Conservation (phyloP, 2,888 invertebrate genomes). For the Phorcus lineatus region DNA sequence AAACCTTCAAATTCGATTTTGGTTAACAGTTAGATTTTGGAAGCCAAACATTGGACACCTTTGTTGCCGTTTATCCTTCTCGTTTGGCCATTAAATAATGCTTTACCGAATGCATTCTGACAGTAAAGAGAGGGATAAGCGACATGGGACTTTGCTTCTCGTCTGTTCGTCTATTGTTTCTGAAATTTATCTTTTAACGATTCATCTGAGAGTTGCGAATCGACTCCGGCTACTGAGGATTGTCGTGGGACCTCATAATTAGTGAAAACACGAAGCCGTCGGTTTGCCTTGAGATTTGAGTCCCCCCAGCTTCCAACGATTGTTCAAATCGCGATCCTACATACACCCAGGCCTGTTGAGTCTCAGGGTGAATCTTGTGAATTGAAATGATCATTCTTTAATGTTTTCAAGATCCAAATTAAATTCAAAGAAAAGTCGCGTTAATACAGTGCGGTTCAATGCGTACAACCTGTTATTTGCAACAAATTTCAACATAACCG, state of each 20-base stretch:
- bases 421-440: too few relatives aligned
- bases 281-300: background rate
- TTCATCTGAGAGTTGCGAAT: background rate
- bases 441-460: too few relatives aligned
- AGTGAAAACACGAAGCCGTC: background rate
- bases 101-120: background rate
- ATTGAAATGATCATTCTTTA: too few relatives aligned
- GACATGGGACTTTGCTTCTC: background rate
- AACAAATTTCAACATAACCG: too few relatives aligned
- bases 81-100: slow-evolving; percentile 4
- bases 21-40: background rate
- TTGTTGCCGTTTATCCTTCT: background rate
- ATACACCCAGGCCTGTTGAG: too few relatives aligned
- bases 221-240: background rate
- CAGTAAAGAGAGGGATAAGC: background rate
- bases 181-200: slow-evolving; percentile 23
- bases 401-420: too few relatives aligned
- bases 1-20: slow-evolving; percentile 4
- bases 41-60: background rate
- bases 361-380: too few relatives aligned
- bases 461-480: too few relatives aligned
- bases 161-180: slow-evolving; percentile 19
- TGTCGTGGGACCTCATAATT: background rate
- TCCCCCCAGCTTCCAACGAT: background rate
- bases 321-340: background rate